These are phyloP conservation scores for Tachysurus vachellii DNA, from an alignment of 2,113 vertebrate species.

Conservation along the genomic window DNA sequence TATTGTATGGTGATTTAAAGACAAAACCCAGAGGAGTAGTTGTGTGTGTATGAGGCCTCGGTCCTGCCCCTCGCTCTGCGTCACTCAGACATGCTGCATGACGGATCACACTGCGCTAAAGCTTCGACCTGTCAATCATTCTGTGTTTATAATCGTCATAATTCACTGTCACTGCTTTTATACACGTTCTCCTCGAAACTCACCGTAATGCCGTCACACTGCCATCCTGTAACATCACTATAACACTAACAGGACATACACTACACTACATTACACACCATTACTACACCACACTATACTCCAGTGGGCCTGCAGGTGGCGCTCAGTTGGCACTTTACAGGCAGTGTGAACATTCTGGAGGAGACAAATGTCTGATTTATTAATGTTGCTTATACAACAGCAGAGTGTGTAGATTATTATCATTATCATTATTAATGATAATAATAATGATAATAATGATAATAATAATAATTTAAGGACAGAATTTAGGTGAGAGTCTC, in stretches of 20 bases:
- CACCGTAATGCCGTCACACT: not conserved
- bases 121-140: constrained; percentile 56
- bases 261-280: not conserved
- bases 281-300: no score
- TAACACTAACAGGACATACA: not conserved
- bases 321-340: not conserved
- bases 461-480: not conserved
- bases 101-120: constrained; percentile 74
- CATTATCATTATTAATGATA: not conserved
- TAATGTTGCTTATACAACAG: not conserved
- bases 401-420: not conserved
- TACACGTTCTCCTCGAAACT: not conserved
- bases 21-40: not conserved
- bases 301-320: not conserved
- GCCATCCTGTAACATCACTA: not conserved
- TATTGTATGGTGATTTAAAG: not conserved
- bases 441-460: not conserved
- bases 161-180: not conserved
- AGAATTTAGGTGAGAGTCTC: not conserved
- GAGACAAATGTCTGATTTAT: not conserved
- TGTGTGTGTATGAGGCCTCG: constrained; percentile 3
- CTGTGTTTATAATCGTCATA: not conserved
- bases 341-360: not conserved
- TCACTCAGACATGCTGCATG: constrained; percentile 84
- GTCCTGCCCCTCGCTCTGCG: constrained; percentile 68